Base-by-base conservation (phyloP, 2,888 invertebrate genomes). In the Beris morrisii region DNA sequence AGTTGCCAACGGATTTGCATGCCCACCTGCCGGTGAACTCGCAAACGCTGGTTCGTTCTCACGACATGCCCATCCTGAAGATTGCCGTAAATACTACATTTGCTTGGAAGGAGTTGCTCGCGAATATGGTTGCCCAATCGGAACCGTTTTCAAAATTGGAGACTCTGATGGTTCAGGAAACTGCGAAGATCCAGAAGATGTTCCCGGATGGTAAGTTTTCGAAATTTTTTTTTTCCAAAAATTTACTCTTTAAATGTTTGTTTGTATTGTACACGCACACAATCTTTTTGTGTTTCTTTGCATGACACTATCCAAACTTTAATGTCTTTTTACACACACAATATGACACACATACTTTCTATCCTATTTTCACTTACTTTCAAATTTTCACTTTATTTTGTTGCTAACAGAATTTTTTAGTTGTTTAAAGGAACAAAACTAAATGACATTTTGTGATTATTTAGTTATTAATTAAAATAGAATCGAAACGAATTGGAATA, bases 91-190 rank as follows among this genome's bases (percentile, higher is more conserved):
- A 81, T 96, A 95, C 84, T 96, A 93, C 85, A 94, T 95, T 82
- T 96, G 95, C 79, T 81, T 95, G 71, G 95, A 95, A 81, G 92
- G 92, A 73, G 89, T 88, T 67, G 92, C 95, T 71, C 88, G 95
- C 73, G 95, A 95, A 82, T 95, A 95, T 82, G 95, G 95, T 71
- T 96, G 95, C 84, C 95, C 95, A 76, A 93, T 96, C 78, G 95
- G 95, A 66, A 95, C 95, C 66, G 95, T 95, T 63, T 96, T 95
- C 89, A 93, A 94, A 82, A 94, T 95, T 82, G 94, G 94, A 69
- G 92, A 92, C 77, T 83, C 89, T 76, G 94, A 95, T 74, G 95
- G 93, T 76, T 89, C 91, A 74, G 94, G 95, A 73, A 93, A 93
- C 85, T 96, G 95, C 82, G 92, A 93, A 82, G 95, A 95, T 79